phyloP scores from a whole-genome alignment of 1,140 invertebrate species.

The Neodiprion lecontei region DNA sequence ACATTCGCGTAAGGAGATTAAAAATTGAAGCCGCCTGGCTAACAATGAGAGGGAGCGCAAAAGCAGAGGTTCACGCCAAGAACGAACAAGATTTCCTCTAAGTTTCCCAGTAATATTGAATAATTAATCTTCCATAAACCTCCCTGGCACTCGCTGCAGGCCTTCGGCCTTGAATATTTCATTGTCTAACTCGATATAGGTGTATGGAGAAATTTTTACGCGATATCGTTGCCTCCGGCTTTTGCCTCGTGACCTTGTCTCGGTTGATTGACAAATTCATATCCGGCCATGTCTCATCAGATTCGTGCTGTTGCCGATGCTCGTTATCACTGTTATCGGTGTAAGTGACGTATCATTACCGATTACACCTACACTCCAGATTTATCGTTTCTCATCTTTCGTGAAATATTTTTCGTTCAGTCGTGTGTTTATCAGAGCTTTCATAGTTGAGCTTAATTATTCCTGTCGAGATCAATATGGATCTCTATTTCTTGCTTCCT shows the following conservation, averaged over 20 bases:
- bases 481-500: no score
- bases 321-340: no score
- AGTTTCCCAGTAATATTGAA: constrained; percentile 2
- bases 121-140: constrained; percentile 2
- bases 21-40: neutral
- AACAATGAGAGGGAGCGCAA: neutral
- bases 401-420: no score
- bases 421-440: no score
- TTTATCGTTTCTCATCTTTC: no score
- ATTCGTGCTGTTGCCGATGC: no score
- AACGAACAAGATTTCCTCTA: constrained; percentile 1
- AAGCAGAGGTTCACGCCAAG: neutral
- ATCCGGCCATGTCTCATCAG: neutral
- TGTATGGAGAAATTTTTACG: neutral
- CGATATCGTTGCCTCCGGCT: neutral
- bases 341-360: no score
- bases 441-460: no score
- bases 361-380: no score
- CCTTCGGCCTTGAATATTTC: constrained; percentile 1
- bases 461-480: no score
- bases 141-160: constrained; percentile 3
- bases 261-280: neutral
- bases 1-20: neutral
- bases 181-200: neutral
- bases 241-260: no score